Conservation (phyloP, 2,797 vertebrate species). For the Myiotriccus ornatus region DNA sequence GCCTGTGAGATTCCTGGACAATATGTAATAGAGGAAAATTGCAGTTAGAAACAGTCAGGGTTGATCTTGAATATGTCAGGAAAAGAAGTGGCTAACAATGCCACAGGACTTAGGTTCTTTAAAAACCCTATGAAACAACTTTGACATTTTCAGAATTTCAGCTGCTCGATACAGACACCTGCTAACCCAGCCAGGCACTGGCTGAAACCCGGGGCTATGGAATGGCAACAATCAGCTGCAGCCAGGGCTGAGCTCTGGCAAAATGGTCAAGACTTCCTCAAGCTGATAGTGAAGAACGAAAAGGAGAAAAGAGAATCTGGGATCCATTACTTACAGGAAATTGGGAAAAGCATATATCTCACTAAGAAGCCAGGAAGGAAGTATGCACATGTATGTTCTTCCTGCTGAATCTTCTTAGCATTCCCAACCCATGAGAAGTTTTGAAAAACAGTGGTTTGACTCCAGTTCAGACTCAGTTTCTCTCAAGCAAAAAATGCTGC, state of each 20-base stretch:
- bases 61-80: background rate
- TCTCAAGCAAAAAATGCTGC: background rate
- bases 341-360: background rate
- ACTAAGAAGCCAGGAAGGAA: background rate
- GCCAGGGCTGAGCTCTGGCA: background rate
- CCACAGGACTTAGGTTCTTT: background rate
- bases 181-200: background rate
- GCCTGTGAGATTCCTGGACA: background rate
- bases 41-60: background rate
- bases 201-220: background rate
- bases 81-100: background rate
- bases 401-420: background rate
- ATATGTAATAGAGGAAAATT: background rate
- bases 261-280: background rate
- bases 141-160: background rate
- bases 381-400: accelerated
- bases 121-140: background rate
- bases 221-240: background rate
- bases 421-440: background rate
- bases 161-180: background rate
- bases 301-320: background rate
- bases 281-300: background rate
- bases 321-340: background rate
- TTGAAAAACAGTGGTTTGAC: background rate
- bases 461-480: background rate